Percentiles rank a stretch among this genome's conserved stretches.
Evolutionary conservation across 2,113 vertebrate genomes (phyloP).

Genomic region (Ageneiosus marmoratus): DNA sequence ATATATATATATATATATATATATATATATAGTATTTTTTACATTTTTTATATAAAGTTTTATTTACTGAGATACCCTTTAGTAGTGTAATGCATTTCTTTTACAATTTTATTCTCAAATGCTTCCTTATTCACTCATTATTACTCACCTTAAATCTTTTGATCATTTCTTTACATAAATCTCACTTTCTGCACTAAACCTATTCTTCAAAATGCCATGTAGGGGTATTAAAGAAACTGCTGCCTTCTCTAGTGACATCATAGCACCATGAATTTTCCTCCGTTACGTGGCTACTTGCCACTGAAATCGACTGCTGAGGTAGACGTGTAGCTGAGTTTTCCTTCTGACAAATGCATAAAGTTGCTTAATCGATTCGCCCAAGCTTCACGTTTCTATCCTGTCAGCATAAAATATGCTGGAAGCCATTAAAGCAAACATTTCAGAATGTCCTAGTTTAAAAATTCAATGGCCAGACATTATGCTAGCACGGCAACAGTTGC

Average conservation of each 20-base stretch:
- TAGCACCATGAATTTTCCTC: background rate
- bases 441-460: background rate
- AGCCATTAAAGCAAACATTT: background rate
- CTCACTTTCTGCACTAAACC: background rate
- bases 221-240: background rate
- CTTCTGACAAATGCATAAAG: constrained; percentile 2
- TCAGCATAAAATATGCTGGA: constrained; percentile 2
- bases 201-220: background rate
- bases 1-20: too few relatives aligned
- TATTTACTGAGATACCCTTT: background rate
- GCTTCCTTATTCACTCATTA: background rate
- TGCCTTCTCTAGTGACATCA: background rate
- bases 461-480: background rate
- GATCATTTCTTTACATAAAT: background rate
- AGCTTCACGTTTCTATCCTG: background rate
- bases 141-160: background rate
- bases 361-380: background rate
- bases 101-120: background rate
- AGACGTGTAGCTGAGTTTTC: background rate
- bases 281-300: background rate
- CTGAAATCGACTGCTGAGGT: background rate
- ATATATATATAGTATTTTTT: too few relatives aligned
- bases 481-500: background rate
- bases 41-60: background rate
- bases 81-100: background rate